Conservation (phyloP, 2,888 invertebrate genomes). For the Cheilosia scutellata region DNA sequence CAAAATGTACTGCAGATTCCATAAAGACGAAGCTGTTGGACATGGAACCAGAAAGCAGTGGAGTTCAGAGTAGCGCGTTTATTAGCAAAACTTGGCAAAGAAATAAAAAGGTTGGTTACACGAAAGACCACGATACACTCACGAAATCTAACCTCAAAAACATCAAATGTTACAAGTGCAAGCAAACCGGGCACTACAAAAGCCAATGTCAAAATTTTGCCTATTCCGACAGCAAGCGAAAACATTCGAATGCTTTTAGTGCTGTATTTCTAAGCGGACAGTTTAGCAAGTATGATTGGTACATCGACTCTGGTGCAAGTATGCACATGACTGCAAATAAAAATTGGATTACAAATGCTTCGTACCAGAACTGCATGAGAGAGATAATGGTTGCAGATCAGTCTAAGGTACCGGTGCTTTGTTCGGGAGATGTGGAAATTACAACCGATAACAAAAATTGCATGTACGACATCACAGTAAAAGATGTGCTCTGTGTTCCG, state of each 20-base stretch:
- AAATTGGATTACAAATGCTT: slow-evolving; percentile 50
- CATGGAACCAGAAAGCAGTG: slow-evolving; percentile 22
- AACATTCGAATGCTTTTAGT: slow-evolving; percentile 77
- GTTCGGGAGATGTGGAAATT: slow-evolving; percentile 35
- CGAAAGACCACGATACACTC: neutral
- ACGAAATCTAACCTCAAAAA: slow-evolving; percentile 6
- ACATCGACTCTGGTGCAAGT: slow-evolving; percentile 78
- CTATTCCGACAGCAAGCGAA: slow-evolving; percentile 7
- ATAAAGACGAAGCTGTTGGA: slow-evolving; percentile 12
- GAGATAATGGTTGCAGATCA: slow-evolving; percentile 43
- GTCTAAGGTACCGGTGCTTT: slow-evolving; percentile 15
- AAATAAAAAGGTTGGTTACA: slow-evolving; percentile 3
- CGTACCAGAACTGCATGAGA: neutral
- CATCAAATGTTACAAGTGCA: slow-evolving; percentile 31
- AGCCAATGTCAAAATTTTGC: slow-evolving; percentile 13
- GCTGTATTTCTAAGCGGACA: slow-evolving; percentile 66
- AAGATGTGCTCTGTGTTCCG: slow-evolving; percentile 24
- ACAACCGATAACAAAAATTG: neutral
- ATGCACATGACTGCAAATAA: slow-evolving; percentile 73
- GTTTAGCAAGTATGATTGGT: slow-evolving; percentile 74
- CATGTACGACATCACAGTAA: slow-evolving; percentile 4
- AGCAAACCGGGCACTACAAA: slow-evolving; percentile 20
- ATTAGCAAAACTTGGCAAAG: slow-evolving; percentile 17
- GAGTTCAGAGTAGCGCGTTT: slow-evolving; percentile 8
- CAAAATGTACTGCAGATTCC: slow-evolving; percentile 11